Conservation (phyloP, 2,888 invertebrate species). For the Sarcophaga caerulescens region DNA sequence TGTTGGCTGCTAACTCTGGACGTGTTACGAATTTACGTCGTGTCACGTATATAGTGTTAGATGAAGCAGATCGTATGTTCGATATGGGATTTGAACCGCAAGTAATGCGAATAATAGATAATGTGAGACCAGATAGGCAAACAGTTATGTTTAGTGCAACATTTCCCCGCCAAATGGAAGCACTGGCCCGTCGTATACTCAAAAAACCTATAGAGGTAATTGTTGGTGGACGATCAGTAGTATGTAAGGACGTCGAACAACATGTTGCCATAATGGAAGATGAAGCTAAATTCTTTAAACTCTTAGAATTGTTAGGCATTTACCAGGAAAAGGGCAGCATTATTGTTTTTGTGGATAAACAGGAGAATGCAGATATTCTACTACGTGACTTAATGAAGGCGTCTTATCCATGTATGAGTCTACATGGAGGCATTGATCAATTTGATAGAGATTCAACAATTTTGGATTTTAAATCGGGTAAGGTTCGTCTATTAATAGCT, state of each 20-base stretch:
- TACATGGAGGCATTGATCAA: conserved; percentile 99
- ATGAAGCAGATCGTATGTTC: conserved; percentile 99
- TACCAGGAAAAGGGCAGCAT: conserved; percentile 95
- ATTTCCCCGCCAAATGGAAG: conserved; percentile 99
- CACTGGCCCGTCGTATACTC: conserved; percentile 95
- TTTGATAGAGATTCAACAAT: conserved; percentile 99
- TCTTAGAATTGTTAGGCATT: conserved; percentile 97
- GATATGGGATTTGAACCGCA: conserved; percentile 98
- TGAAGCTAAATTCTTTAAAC: conserved; percentile 98
- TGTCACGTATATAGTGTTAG: conserved; percentile 98
- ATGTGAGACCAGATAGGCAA: conserved; percentile 97
- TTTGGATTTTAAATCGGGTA: conserved; percentile 97
- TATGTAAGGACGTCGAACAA: conserved; percentile 98
- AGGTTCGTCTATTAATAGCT: conserved; percentile 95
- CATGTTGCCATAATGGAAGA: conserved; percentile 96
- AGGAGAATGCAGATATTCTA: conserved; percentile 97
- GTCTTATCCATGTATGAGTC: conserved; percentile 97
- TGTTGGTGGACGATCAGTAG: conserved; percentile 97
- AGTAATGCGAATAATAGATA: conserved; percentile 96
- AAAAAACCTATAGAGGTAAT: conserved; percentile 98
- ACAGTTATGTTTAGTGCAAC: conserved; percentile 99
- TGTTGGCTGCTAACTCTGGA: conserved; percentile 99
- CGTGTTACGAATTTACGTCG: conserved; percentile 98
- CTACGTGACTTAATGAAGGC: conserved; percentile 97
- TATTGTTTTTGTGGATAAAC: conserved; percentile 99